Conservation (phyloP, 2,888 invertebrate species). For the Herminia tarsipennalis region DNA sequence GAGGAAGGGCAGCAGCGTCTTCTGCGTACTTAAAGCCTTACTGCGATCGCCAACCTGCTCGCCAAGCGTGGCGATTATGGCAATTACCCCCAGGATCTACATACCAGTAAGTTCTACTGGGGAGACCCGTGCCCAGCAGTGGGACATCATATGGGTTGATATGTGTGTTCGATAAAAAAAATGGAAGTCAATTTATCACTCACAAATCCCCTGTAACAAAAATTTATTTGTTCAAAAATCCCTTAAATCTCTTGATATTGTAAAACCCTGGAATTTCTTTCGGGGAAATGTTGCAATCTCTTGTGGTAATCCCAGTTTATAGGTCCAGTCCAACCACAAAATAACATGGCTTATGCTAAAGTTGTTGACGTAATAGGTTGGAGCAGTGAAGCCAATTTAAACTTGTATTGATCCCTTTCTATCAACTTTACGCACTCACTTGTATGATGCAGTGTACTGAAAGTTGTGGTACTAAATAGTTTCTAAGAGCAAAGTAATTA, state of each 20-base stretch:
- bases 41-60: too few species aligned
- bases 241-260: slow-evolving; percentile 34
- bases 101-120: too few species aligned
- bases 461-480: not conserved
- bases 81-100: too few species aligned
- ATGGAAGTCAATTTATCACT: slow-evolving; percentile 29
- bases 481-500: too few species aligned
- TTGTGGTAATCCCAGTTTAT: slow-evolving; percentile 33
- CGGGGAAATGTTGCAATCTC: slow-evolving; percentile 32
- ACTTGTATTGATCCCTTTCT: slow-evolving; percentile 28
- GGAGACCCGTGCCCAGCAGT: too few species aligned
- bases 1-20: too few species aligned
- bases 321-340: slow-evolving; percentile 35
- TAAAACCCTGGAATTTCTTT: slow-evolving; percentile 29
- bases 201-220: slow-evolving; percentile 29
- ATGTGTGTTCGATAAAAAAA: too few species aligned
- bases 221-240: slow-evolving; percentile 37
- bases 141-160: too few species aligned
- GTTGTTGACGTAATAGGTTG: slow-evolving; percentile 19
- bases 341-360: slow-evolving; percentile 31
- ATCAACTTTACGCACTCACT: not conserved
- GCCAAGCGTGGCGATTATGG: too few species aligned
- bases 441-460: too few species aligned
- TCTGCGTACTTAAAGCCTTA: too few species aligned
- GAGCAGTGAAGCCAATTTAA: slow-evolving; percentile 15